Evolutionary conservation across 2,113 vertebrate species (phyloP), one percentile per base, ranked within the genome.

Genomic region (Heteronetta atricapilla): DNA sequence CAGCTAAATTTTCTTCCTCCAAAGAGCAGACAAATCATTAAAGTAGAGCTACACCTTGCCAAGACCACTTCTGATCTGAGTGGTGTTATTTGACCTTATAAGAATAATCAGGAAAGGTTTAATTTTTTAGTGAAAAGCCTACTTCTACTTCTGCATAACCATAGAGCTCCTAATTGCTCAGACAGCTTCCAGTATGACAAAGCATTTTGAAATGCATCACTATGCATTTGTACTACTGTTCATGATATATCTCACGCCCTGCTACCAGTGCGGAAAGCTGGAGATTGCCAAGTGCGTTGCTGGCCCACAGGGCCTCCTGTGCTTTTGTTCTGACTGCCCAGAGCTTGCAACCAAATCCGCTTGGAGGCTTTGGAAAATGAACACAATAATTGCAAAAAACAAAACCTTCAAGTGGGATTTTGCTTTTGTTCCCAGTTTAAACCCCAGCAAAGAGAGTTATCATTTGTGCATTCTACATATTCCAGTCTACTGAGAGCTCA

Each of bases 221-320:
- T 79, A 68, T 10, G 58, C 26, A 17, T 63, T 46, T 62, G 17
- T 22, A 20, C 36, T 26, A 3, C n/a, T 28, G 15, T 21, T 74
- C 63, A 23, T 56, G 64, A 55, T 23, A 69, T 28, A 33, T 16
- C 44, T 3, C 21, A 21, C 40, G 40, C 15, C 23, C 14, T 3
- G 0, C 10, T 5, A 0, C 63, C 62, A 31, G 13, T 21, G 58
- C 0, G 0, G 59, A 86, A 82, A 88, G 22, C 21, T 79, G 58
- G 62, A 73, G 64, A 34, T 58, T 2, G 3, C 8, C 1, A 0
- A 67, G 9, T 4, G 7, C 0, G 0, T 50, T 46, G 26, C 40
- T 46, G 29, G 52, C 42, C 55, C 34, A 17, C 11, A 7, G 19
- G 59, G 25, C 25, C 36, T 46, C 9, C 38, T 72, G 16, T 77